Evolutionary conservation across 1,140 invertebrate genomes (phyloP).

Genomic region (Hetaerina americana): DNA sequence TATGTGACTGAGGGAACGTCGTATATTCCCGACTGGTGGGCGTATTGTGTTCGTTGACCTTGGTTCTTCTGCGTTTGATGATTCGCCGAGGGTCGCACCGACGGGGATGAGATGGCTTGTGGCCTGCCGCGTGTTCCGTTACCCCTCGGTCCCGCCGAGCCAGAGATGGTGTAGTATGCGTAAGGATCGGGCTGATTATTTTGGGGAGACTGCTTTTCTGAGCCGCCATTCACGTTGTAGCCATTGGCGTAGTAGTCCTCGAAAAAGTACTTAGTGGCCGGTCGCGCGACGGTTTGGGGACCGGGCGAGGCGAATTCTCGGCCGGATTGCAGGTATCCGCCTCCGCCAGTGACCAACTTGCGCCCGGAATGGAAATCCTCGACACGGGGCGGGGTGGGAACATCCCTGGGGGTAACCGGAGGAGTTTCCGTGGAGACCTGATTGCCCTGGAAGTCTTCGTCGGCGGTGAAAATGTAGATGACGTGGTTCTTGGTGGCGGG

Average conservation of each 20-base stretch:
- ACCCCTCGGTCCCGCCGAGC: background rate
- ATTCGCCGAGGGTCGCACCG: too few species aligned
- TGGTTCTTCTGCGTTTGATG: background rate
- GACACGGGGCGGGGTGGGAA: background rate
- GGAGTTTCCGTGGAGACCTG: background rate
- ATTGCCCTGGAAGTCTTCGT: background rate
- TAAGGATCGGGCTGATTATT: background rate
- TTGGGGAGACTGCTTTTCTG: background rate
- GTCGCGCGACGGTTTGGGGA: background rate
- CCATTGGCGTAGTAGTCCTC: background rate
- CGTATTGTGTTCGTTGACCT: background rate
- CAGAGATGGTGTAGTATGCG: background rate
- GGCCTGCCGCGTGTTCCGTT: too few species aligned
- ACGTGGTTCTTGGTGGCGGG: background rate
- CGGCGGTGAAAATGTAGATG: background rate
- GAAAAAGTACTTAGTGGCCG: background rate
- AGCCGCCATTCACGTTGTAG: background rate
- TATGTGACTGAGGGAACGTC: background rate
- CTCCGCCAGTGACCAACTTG: background rate
- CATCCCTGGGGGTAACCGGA: background rate
- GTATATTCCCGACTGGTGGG: background rate
- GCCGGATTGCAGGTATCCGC: background rate
- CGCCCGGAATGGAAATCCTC: background rate
- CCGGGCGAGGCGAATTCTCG: background rate
- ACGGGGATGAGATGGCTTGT: too few species aligned